These are phyloP conservation scores for Callionymus lyra DNA, from an alignment of 2,113 vertebrate species.

Conservation along the genomic window DNA sequence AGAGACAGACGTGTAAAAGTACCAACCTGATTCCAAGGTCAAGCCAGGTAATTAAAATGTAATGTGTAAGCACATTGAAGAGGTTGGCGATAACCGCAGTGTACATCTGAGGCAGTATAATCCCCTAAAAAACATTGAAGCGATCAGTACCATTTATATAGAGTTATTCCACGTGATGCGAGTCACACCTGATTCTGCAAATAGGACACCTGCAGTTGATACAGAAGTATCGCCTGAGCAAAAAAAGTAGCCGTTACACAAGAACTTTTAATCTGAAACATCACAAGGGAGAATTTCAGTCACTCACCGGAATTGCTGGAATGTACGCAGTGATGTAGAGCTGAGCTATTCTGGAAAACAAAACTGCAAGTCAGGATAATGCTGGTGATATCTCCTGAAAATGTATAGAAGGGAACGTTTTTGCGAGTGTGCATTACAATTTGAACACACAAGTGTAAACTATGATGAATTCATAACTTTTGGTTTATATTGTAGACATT, in stretches of 20 bases:
- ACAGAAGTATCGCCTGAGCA: constrained; percentile 73
- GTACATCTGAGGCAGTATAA: constrained; percentile 78
- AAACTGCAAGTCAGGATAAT: background rate
- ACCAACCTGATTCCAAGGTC: constrained; percentile 83
- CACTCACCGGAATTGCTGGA: constrained; percentile 87
- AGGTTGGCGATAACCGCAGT: constrained; percentile 73
- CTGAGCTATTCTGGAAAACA: constrained; percentile 76
- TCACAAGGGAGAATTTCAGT: background rate
- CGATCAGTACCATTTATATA: background rate
- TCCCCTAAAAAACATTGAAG: constrained; percentile 61
- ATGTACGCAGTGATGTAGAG: constrained; percentile 79
- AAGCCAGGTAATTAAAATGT: constrained; percentile 72
- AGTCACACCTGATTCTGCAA: constrained; percentile 80
- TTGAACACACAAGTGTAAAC: no score
- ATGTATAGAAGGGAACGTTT: no score
- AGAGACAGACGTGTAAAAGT: background rate
- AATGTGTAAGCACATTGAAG: constrained; percentile 74
- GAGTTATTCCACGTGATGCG: no score
- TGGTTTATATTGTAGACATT: no score
- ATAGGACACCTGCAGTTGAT: constrained; percentile 78
- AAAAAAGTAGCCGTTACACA: constrained; percentile 2
- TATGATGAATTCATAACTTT: no score
- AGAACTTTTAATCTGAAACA: background rate
- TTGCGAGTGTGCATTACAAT: background rate
- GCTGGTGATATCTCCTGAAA: background rate